These are phyloP conservation scores for Desmophyllum pertusum DNA, from an alignment of 92 coral and sea anemone species.

Conservation along the genomic window DNA sequence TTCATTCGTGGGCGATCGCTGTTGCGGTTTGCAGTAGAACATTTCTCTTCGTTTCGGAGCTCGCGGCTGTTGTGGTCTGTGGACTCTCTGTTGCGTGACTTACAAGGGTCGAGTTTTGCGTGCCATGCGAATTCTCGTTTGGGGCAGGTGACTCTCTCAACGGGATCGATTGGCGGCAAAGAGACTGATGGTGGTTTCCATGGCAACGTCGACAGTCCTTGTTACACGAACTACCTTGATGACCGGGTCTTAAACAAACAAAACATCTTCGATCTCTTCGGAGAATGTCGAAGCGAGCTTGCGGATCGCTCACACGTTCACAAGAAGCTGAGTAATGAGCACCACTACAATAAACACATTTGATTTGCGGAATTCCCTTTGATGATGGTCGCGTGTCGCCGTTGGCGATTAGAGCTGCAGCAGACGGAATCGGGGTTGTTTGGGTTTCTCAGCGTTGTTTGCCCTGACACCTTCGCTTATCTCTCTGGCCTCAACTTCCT, in stretches of 20 bases:
- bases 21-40: slow-evolving; percentile 72
- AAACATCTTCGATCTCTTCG: slow-evolving; percentile 49
- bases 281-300: slow-evolving; percentile 56
- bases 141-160: slow-evolving; percentile 17
- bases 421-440: no score
- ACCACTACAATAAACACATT: slow-evolving; percentile 55
- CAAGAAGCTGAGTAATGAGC: slow-evolving; percentile 68
- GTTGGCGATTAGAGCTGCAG: no score
- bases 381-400: background rate
- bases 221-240: slow-evolving; percentile 48
- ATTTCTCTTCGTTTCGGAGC: slow-evolving; percentile 38
- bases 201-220: slow-evolving; percentile 58
- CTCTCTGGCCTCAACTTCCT: slow-evolving; percentile 65
- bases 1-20: slow-evolving; percentile 63
- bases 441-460: background rate
- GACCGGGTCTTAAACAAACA: slow-evolving; percentile 58
- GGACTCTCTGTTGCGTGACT: slow-evolving; percentile 10
- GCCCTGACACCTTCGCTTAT: slow-evolving; percentile 36
- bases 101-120: slow-evolving; percentile 8
- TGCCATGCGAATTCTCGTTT: background rate
- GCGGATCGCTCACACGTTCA: slow-evolving; percentile 31
- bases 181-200: slow-evolving; percentile 66
- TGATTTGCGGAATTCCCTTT: slow-evolving; percentile 29
- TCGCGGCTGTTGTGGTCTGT: slow-evolving; percentile 44
- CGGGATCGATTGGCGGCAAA: slow-evolving; percentile 43